Percentiles rank a stretch among this genome's conserved stretches.
Evolutionary conservation across 2,888 invertebrate species (phyloP).

Genomic region (Philereme transversata): DNA sequence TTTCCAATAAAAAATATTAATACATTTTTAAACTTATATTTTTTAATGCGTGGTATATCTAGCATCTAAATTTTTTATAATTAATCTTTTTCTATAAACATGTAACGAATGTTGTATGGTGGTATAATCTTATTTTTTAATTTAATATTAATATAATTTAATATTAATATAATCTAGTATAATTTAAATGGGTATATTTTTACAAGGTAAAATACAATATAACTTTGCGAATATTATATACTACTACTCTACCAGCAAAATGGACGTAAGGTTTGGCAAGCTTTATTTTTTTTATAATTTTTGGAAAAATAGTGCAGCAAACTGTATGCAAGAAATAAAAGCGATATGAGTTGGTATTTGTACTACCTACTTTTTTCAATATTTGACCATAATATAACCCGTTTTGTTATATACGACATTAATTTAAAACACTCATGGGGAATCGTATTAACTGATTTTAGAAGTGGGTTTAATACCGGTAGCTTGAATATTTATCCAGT

Average conservation of each 20-base stretch:
- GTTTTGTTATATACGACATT: too few relatives aligned
- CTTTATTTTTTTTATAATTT: conserved; percentile 10
- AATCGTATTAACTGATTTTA: too few relatives aligned
- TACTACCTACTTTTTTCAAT: too few relatives aligned
- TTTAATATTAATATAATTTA: conserved; percentile 8
- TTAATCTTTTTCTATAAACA: conserved; percentile 8
- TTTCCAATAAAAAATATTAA: conserved; percentile 12
- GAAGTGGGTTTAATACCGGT: too few relatives aligned
- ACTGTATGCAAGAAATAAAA: conserved; percentile 12
- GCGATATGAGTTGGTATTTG: background rate
- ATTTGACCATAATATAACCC: too few relatives aligned
- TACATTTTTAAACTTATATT: background rate
- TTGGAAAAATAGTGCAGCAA: too few relatives aligned
- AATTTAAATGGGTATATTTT: conserved; percentile 19
- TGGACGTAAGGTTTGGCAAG: conserved; percentile 44
- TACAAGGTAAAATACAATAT: conserved; percentile 26
- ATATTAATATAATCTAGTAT: conserved; percentile 15
- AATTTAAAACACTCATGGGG: too few relatives aligned
- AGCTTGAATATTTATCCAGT: too few relatives aligned
- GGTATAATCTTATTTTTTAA: conserved; percentile 6
- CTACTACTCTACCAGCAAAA: conserved; percentile 34
- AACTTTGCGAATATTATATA: conserved; percentile 1
- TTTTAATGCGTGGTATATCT: conserved; percentile 2
- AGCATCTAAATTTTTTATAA: conserved; percentile 7
- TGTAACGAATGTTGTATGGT: conserved; percentile 18